Base-by-base conservation (phyloP, 2,888 invertebrate species). In the Coelopa pilipes region DNA sequence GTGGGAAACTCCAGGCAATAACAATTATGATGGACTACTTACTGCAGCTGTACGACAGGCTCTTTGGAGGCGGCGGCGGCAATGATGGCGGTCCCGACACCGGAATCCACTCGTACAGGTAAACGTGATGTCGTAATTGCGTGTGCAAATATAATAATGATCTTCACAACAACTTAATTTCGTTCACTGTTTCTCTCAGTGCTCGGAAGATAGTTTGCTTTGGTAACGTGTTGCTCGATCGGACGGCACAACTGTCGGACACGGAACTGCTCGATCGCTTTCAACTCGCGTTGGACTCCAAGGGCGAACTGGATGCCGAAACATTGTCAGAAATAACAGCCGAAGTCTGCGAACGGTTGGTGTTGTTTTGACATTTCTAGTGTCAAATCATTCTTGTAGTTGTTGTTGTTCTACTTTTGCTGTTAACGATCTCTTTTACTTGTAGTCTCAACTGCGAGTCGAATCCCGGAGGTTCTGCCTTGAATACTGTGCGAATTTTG, bases 401-500 rank as follows among this genome's bases (percentile, higher is more conserved):
- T 66, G 12, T 24, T 45, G n/a, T 21, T 71, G 67, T 63, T 19
- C n/a, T 17, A 19, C 4, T 15, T 67, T 55, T n/a, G n/a, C 45
- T 47, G 12, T 34, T 34, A 34, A 34, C 7, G 34, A 7, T 34
- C 34, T 34, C 34, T 34, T 34, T 34, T 19, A 17, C 59, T 49
- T 67, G 1, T 55, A 78, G 78, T 34, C 46, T 69, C 3, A 66
- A 63, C 62, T 75, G 77, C 60, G 55, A 67, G 1, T 68, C 76
- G 0, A 82, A 84, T 60, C 81, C 84, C 17, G 90, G 90, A 10
- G 90, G 90, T 1, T 88, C 89, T 45, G 88, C 88, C 12, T 87
- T 90, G 76, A 90, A 90, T 79, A 88, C 90, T 0, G 79, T 88
- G 9, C 85, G 89, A 72, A 87, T 90, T 66, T 82, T 90, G 3